Evolutionary conservation across 2,888 invertebrate genomes (phyloP).

Genomic region (Eugnorisma glareosa): DNA sequence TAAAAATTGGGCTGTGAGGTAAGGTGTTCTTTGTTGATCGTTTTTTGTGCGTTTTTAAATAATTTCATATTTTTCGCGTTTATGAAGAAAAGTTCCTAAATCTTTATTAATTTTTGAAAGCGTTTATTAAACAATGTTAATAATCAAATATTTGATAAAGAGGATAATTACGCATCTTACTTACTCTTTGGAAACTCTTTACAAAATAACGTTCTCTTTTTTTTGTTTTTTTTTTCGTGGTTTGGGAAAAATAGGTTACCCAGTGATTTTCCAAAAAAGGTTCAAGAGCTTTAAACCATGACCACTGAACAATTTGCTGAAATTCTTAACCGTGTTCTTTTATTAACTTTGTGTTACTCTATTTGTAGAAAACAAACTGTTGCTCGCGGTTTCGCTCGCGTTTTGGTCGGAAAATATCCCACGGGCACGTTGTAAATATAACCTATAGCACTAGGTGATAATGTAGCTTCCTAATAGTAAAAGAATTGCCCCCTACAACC

Average conservation of each 20-base stretch:
- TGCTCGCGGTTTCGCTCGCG: no score
- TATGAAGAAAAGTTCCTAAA: background rate
- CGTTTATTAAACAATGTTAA: no score
- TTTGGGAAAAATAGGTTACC: background rate
- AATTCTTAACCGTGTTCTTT: background rate
- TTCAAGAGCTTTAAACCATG: background rate
- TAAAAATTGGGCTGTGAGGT: conserved; percentile 32
- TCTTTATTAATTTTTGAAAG: background rate
- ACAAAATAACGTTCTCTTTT: background rate
- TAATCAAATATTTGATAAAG: background rate
- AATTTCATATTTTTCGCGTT: background rate
- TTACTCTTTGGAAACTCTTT: background rate
- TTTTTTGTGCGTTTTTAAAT: conserved; percentile 38
- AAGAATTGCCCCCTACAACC: no score
- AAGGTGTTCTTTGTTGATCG: conserved; percentile 34
- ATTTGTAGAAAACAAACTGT: background rate
- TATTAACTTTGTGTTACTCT: rapidly evolving
- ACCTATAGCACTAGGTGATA: no score
- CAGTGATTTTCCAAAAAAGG: background rate
- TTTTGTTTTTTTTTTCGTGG: background rate
- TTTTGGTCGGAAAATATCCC: no score
- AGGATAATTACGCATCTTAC: background rate
- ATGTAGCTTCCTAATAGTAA: no score
- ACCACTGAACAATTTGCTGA: conserved; percentile 10
- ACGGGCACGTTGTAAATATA: no score